These are phyloP conservation scores for Pachycephus smyrnensis DNA, from an alignment of 2,888 invertebrate genomes.

Conservation along the genomic window DNA sequence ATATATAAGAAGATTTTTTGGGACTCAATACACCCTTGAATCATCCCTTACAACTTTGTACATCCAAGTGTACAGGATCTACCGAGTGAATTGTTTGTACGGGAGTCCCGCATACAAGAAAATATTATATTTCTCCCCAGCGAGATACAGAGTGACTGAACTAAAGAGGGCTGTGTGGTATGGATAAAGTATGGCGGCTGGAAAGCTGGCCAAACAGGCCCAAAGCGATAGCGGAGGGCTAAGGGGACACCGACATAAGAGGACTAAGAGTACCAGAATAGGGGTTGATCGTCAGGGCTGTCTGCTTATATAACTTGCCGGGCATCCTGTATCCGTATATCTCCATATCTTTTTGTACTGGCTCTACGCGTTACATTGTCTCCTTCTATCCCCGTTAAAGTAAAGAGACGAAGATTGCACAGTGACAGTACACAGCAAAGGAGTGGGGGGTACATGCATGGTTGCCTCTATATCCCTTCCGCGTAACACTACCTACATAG, in stretches of 20 bases:
- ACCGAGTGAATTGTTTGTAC: neutral
- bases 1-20: neutral
- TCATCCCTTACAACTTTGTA: neutral
- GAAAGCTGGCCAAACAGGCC: neutral
- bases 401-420: neutral
- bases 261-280: neutral
- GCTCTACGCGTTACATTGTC: neutral
- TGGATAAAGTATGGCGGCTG: neutral
- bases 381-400: neutral
- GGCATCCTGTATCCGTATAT: neutral
- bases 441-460: conserved; percentile 14
- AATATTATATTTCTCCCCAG: neutral
- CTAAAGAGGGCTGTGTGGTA: neutral
- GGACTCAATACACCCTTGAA: neutral
- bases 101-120: neutral
- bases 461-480: neutral
- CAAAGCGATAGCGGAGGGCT: neutral
- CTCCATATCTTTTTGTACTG: neutral
- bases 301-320: neutral
- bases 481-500: neutral
- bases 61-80: neutral
- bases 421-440: neutral
- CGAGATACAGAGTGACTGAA: neutral
- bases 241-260: neutral
- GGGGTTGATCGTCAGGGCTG: neutral